Base-by-base conservation (phyloP, 2,113 vertebrate species). In the Anguilla rostrata region DNA sequence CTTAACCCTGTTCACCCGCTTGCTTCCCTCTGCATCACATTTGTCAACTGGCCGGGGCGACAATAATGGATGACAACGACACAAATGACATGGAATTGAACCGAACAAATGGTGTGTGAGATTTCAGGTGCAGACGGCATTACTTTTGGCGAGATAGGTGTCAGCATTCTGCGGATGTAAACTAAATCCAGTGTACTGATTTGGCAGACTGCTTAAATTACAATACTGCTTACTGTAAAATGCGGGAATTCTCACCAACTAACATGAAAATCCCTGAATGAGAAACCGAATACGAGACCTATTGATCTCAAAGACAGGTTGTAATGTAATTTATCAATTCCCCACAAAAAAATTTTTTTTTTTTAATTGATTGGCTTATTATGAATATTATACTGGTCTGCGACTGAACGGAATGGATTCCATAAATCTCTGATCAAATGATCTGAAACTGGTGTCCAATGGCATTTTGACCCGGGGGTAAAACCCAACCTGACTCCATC, bases 1-100 rank as follows among this genome's bases (percentile, higher is more conserved):
- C 88, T 91, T 86, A 87, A 92, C 90, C 89, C 87, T 89, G 89
- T 88, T 87, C 89, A 60, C 49, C 84, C n/a, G 53, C 16, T 29
- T 4, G 39, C 39, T 20, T 34, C 34, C 34, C 5, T 78, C 84
- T 12, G 0, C 9, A 81, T n/a, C 20, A 34, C 39, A 16, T 29
- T 15, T 40, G 18, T 60, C 84, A 18, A 12, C 16, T 2, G 66
- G 41, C 7, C n/a, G 16, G 84, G 46, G 8, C 39, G 43, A 85
- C 39, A 41, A 29, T 12, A 79, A 80, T 20, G 12, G 14, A 63
- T 15, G 22, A 80, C 16, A 53, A 80, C 78, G 46, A 53, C 78
- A 79, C 12, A 12, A 53, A 85, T 22, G 26, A 14, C 5, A 39
- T 53, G 84, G 46, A 78, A 56, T 20, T 29, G 46, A 78, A 53